Conservation (phyloP, 2,797 vertebrate genomes). For the Gymnothorax javanicus region DNA sequence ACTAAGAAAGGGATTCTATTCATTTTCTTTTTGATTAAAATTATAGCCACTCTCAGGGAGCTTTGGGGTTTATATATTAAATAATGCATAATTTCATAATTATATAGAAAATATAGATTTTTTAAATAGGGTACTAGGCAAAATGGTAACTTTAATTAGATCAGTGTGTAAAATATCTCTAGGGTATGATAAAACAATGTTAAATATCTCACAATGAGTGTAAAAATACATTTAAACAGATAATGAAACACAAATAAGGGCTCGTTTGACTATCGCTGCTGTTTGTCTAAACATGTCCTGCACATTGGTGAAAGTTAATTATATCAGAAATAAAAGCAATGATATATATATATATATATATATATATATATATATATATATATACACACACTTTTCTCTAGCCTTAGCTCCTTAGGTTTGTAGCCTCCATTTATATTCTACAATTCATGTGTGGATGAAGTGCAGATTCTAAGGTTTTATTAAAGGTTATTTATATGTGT, state of each 20-base stretch:
- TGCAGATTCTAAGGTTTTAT: no score
- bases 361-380: no score
- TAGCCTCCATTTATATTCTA: no score
- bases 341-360: not conserved
- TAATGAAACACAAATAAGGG: conserved; percentile 80
- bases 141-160: conserved; percentile 81
- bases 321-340: conserved; percentile 67
- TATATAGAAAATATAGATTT: conserved; percentile 86
- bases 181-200: conserved; percentile 81
- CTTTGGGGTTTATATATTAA: conserved; percentile 82
- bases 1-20: conserved; percentile 73
- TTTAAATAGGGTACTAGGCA: conserved; percentile 77
- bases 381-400: no score
- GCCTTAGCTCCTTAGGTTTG: no score
- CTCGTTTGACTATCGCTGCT: conserved; percentile 67
- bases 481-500: no score
- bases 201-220: conserved; percentile 76
- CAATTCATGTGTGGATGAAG: no score
- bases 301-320: conserved; percentile 68
- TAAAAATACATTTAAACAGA: conserved; percentile 80
- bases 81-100: conserved; percentile 84
- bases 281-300: conserved; percentile 68
- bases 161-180: conserved; percentile 79
- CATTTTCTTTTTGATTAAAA: conserved; percentile 82
- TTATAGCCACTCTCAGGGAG: conserved; percentile 73